Conservation (phyloP, 2,113 vertebrate species). For the Nannospalax galili region DNA sequence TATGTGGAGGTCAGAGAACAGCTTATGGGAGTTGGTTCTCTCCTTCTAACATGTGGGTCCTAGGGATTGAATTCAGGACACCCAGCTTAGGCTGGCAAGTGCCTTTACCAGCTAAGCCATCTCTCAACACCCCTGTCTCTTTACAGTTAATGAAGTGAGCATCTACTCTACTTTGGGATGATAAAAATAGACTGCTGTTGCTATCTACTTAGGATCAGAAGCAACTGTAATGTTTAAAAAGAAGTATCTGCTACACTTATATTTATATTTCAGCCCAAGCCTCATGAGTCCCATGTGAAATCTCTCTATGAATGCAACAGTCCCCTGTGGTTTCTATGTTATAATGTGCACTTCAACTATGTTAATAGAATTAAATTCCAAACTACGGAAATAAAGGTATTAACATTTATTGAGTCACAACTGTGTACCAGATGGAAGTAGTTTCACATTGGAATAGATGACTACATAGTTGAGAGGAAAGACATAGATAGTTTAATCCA, state of each 20-base stretch:
- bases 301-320: neutral
- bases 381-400: neutral
- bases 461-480: neutral
- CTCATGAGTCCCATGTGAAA: neutral
- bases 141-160: neutral
- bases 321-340: neutral
- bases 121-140: neutral
- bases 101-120: neutral
- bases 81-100: neutral
- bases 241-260: neutral
- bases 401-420: slow-evolving; percentile 17
- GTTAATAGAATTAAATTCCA: neutral
- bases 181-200: neutral
- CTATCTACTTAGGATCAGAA: slow-evolving; percentile 19
- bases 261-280: neutral
- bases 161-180: neutral
- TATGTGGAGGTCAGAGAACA: neutral
- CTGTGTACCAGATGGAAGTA: neutral
- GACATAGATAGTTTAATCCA: neutral
- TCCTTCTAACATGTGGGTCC: neutral
- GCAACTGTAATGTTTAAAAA: neutral
- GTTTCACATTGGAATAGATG: slow-evolving; percentile 8
- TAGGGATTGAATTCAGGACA: neutral
- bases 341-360: neutral
- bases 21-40: neutral